These are phyloP conservation scores for Ochropleura plecta DNA, from an alignment of 2,888 invertebrate species.

Conservation along the genomic window DNA sequence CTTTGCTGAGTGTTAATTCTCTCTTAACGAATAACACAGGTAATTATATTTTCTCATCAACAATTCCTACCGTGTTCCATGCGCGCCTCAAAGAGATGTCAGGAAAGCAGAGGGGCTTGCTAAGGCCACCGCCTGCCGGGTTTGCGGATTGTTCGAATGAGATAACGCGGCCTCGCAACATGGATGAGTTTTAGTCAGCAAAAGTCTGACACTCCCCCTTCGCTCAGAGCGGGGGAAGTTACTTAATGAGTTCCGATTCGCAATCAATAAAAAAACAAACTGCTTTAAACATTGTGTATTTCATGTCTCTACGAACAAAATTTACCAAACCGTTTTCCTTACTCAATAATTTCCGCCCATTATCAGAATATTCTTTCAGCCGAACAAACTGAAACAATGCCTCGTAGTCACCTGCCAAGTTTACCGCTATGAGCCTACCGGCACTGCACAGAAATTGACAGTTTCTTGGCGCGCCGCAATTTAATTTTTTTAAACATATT, in stretches of 20 bases:
- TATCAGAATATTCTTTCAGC: slow-evolving; percentile 22
- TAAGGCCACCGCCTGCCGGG: too few relatives aligned
- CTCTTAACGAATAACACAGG: too few relatives aligned
- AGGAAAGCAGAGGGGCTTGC: too few relatives aligned
- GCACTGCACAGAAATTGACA: slow-evolving; percentile 75
- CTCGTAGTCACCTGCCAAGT: slow-evolving; percentile 70
- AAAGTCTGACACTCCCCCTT: too few relatives aligned
- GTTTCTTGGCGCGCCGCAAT: slow-evolving; percentile 81
- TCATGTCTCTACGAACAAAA: background rate
- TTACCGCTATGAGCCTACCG: slow-evolving; percentile 65
- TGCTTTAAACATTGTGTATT: background rate
- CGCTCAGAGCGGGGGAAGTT: too few relatives aligned
- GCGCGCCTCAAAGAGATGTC: too few relatives aligned
- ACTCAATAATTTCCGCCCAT: background rate
- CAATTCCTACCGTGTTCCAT: too few relatives aligned
- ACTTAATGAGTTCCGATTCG: too few relatives aligned
- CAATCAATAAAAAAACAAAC: too few relatives aligned
- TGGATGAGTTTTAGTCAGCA: too few relatives aligned
- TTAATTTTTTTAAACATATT: slow-evolving; percentile 67
- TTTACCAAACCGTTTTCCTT: background rate
- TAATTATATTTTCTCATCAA: background rate
- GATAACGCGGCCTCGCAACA: too few relatives aligned
- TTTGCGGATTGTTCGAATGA: too few relatives aligned
- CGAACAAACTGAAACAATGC: slow-evolving; percentile 36
- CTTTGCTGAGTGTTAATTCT: background rate